Evolutionary conservation across 2,113 vertebrate species (phyloP), one percentile per base, ranked within the genome.

Genomic region (Tachysurus vachellii): DNA sequence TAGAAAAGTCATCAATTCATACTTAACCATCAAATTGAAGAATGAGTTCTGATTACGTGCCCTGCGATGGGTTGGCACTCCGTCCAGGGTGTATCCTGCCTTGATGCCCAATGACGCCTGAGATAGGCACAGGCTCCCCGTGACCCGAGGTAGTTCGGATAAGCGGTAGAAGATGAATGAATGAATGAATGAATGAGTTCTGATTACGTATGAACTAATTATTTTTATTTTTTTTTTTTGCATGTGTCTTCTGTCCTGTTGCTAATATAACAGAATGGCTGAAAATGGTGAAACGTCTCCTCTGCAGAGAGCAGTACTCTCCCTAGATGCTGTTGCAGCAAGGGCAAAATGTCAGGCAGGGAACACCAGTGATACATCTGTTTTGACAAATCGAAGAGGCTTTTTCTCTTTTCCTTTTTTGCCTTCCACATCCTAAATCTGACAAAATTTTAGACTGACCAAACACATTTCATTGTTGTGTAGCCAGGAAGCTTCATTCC

Each of bases 371-470:
- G 87, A 91, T 88, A 89, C 91, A 91, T 94, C 91, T 92, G 90
- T 90, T 93, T 90, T 93, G 93, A 94, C 91, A 94, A 93, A 92
- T 89, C 89, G 83, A 90, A 91, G 90, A 36, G 89, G 80, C 62
- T 88, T 92, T 87, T 89, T 16, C 42, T 75, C 17, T n/a, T 57
- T 79, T 53, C 79, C 59, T 36, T 70, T 61, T 83, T 86, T 71
- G 57, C 86, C 68, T 85, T 84, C 88, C 42, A 88, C 77, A 84
- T 91, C 86, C 89, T 89, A 91, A 93, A 94, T 91, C 90, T 92
- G 66, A 83, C 87, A 89, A 90, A 90, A 90, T 93, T 93, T 92
- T 90, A 91, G 53, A 89, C 90, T 93, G 92, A 94, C 93, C 59
- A 53, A 92, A 91, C 62, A 19, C 89, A 93, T 93, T 91, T 89